Conservation (phyloP, 2,797 vertebrate genomes). For the Characodon lateralis region DNA sequence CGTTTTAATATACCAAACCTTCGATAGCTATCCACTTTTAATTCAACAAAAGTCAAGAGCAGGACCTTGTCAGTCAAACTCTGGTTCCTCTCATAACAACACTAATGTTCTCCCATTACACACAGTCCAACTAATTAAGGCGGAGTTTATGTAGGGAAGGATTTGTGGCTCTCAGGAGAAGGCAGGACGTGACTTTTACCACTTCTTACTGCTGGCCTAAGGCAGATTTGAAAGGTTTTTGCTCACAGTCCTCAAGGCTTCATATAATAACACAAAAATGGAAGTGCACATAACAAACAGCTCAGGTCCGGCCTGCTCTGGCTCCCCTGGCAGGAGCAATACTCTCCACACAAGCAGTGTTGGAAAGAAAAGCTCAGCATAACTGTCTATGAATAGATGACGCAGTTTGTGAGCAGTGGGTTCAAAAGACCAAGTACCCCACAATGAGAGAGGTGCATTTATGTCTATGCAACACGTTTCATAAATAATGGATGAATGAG, state of each 20-base stretch:
- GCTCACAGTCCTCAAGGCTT: constrained; percentile 54
- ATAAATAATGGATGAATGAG: constrained; percentile 80
- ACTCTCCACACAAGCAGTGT: constrained; percentile 34
- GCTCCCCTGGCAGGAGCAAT: constrained; percentile 51
- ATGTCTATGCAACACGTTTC: constrained; percentile 71
- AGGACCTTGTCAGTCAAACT: constrained; percentile 97
- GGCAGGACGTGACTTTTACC: constrained; percentile 42
- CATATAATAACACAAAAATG: constrained; percentile 57
- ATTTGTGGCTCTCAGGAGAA: constrained; percentile 58
- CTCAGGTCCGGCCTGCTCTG: constrained; percentile 42
- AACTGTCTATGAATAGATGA: constrained; percentile 55
- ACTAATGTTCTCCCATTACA: constrained; percentile 73
- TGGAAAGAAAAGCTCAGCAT: constrained; percentile 66
- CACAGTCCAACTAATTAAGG: constrained; percentile 91
- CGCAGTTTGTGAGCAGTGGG: constrained; percentile 57
- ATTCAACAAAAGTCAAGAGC: constrained; percentile 97
- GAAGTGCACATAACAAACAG: constrained; percentile 43
- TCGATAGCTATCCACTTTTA: constrained; percentile 94
- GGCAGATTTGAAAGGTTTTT: constrained; percentile 57
- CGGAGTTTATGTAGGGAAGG: constrained; percentile 78
- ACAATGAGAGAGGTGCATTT: constrained; percentile 74
- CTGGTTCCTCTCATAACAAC: constrained; percentile 69
- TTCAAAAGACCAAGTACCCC: constrained; percentile 73
- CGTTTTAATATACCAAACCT: constrained; percentile 96
- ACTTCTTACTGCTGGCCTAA: constrained; percentile 45